Conservation (phyloP, 2,797 vertebrate genomes). For the Oreochromis grahami region DNA sequence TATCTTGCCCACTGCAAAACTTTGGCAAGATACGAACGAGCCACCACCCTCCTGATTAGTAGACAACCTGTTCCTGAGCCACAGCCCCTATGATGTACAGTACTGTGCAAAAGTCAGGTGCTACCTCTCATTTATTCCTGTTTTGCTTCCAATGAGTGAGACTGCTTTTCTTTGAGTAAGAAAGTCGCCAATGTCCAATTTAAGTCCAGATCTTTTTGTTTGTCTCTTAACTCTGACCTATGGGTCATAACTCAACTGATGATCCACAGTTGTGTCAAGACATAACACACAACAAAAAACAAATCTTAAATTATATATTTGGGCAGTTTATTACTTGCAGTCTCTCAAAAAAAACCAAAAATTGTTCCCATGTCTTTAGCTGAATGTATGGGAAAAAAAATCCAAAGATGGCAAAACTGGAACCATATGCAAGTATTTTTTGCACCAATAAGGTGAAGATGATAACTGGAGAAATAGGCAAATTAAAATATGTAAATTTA, state of each 20-base stretch:
- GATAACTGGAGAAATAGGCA: not conserved
- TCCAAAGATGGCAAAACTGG: no score
- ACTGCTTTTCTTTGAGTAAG: not conserved
- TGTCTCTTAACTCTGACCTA: not conserved
- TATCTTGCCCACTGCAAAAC: not conserved
- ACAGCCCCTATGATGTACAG: not conserved
- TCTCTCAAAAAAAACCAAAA: rapidly evolving
- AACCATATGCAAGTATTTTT: no score
- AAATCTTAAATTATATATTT: not conserved
- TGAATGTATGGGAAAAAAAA: not conserved
- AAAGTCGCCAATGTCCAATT: no score
- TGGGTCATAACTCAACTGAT: not conserved
- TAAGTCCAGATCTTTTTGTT: not conserved
- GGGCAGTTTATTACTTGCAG: not conserved
- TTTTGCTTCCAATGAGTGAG: not conserved
- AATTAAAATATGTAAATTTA: not conserved
- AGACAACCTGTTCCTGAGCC: not conserved
- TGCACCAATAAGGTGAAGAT: not conserved
- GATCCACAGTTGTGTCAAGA: not conserved
- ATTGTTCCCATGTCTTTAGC: not conserved
- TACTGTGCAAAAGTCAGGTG: not conserved
- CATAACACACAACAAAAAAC: not conserved
- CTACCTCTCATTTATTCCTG: not conserved
- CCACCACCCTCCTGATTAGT: not conserved
- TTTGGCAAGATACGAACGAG: not conserved